Conservation (phyloP, 2,888 invertebrate genomes). For the Tillus elongatus region DNA sequence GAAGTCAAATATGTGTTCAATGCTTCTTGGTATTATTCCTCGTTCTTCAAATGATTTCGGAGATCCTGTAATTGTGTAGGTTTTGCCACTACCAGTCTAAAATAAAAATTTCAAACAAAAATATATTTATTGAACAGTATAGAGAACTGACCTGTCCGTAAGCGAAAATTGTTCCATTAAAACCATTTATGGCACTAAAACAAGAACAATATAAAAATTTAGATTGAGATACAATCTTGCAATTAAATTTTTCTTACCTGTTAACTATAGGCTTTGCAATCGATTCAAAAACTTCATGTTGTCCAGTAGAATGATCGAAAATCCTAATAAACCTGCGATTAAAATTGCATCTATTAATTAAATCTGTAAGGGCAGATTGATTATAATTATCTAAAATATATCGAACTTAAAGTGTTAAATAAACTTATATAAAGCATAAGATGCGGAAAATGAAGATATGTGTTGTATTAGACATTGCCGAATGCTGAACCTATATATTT, state of each 20-base stretch:
- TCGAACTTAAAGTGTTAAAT: too few species aligned
- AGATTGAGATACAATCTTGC: slow-evolving; percentile 4
- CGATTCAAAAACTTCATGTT: slow-evolving; percentile 40
- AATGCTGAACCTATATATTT: too few species aligned
- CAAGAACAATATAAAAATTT: slow-evolving; percentile 8
- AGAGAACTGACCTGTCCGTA: slow-evolving; percentile 47
- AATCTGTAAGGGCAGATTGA: too few species aligned
- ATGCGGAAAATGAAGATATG: too few species aligned
- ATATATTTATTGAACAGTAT: too few species aligned
- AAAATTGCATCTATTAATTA: slow-evolving; percentile 11
- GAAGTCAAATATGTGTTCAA: slow-evolving; percentile 43
- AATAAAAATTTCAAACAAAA: slow-evolving; percentile 21
- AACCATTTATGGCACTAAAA: slow-evolving; percentile 45
- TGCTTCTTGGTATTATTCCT: slow-evolving; percentile 46
- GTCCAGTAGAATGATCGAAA: slow-evolving; percentile 38
- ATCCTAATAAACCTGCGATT: slow-evolving; percentile 44
- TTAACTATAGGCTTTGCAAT: slow-evolving; percentile 45
- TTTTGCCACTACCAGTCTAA: slow-evolving; percentile 50
- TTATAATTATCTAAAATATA: too few species aligned
- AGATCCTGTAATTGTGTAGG: slow-evolving; percentile 46
- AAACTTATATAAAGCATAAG: too few species aligned
- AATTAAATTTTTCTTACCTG: slow-evolving; percentile 33
- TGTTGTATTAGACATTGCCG: too few species aligned
- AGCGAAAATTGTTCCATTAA: slow-evolving; percentile 49
- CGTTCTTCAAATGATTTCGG: slow-evolving; percentile 38